phyloP scores from a whole-genome alignment of 1,140 invertebrate genomes.

The Capitella teleta region DNA sequence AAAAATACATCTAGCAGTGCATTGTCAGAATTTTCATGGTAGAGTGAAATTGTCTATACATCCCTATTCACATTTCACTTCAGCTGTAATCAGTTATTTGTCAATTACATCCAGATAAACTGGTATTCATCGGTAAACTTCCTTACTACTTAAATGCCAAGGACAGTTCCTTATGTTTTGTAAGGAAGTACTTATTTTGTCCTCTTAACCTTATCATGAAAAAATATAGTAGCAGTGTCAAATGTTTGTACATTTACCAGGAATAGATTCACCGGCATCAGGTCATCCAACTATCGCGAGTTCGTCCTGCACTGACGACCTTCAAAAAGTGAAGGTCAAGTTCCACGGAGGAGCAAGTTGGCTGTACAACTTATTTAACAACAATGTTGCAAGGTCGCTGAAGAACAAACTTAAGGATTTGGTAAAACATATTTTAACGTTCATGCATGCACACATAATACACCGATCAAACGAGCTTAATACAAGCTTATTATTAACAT shows the following conservation, averaged over 20 bases:
- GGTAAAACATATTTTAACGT: too few species aligned
- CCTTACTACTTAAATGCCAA: background rate
- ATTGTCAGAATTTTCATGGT: too few species aligned
- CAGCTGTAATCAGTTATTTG: too few species aligned
- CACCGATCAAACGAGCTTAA: too few species aligned
- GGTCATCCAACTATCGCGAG: conserved; percentile 5
- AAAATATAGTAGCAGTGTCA: background rate
- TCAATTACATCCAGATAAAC: too few species aligned
- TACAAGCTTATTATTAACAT: too few species aligned
- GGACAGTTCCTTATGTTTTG: background rate
- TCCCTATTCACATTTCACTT: too few species aligned
- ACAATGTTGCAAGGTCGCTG: background rate
- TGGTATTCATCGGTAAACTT: too few species aligned
- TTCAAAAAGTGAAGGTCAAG: background rate
- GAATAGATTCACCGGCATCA: background rate
- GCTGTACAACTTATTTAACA: conserved; percentile 10
- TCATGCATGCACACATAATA: too few species aligned
- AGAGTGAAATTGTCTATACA: too few species aligned
- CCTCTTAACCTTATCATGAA: background rate
- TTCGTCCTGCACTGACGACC: background rate
- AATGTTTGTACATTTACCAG: background rate
- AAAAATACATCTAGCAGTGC: background rate
- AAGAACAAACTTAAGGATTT: background rate
- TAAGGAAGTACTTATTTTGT: background rate
- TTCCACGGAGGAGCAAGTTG: conserved; percentile 10